These are phyloP conservation scores for Drosophila teissieri DNA, from an alignment of 1,140 invertebrate species.

Conservation along the genomic window DNA sequence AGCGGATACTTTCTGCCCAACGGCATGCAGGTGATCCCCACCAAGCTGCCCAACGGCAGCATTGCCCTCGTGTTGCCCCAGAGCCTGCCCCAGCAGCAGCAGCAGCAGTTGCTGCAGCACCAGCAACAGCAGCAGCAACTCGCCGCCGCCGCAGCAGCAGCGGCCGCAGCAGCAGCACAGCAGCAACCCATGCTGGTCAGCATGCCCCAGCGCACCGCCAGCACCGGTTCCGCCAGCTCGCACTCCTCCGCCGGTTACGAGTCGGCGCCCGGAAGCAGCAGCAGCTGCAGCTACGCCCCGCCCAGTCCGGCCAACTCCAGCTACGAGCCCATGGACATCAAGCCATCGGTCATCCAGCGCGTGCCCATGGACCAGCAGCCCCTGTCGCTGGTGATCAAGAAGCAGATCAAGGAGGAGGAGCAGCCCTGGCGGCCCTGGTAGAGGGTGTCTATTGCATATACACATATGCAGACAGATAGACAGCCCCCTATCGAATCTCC, in stretches of 20 bases:
- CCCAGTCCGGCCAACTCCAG: conserved; percentile 81
- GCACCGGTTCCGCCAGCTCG: conserved; percentile 88
- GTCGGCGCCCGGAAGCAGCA: conserved; percentile 67
- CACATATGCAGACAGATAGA: no score
- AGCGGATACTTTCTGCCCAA: conserved; percentile 87
- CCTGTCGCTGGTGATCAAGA: conserved; percentile 87
- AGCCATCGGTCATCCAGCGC: conserved; percentile 83
- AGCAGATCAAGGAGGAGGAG: conserved; percentile 85
- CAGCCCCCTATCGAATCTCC: conserved; percentile 44
- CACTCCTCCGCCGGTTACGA: conserved; percentile 85
- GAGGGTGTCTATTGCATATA: conserved; percentile 52
- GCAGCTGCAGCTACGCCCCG: conserved; percentile 77
- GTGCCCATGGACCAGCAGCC: conserved; percentile 87
- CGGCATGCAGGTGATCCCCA: conserved; percentile 92
- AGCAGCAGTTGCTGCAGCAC: conserved; percentile 86
- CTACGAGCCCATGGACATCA: conserved; percentile 83
- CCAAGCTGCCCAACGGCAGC: conserved; percentile 91
- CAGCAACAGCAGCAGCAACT: conserved; percentile 87
- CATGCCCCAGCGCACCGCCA: conserved; percentile 89
- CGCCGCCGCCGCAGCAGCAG: conserved; percentile 54
- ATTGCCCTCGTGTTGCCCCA: conserved; percentile 91
- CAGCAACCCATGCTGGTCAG: conserved; percentile 89
- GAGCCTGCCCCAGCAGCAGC: conserved; percentile 82
- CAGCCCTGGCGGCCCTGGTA: conserved; percentile 91
- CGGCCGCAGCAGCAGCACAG: conserved; percentile 86